Conservation (phyloP, 2,113 vertebrate species). For the Acanthisitta chloris region DNA sequence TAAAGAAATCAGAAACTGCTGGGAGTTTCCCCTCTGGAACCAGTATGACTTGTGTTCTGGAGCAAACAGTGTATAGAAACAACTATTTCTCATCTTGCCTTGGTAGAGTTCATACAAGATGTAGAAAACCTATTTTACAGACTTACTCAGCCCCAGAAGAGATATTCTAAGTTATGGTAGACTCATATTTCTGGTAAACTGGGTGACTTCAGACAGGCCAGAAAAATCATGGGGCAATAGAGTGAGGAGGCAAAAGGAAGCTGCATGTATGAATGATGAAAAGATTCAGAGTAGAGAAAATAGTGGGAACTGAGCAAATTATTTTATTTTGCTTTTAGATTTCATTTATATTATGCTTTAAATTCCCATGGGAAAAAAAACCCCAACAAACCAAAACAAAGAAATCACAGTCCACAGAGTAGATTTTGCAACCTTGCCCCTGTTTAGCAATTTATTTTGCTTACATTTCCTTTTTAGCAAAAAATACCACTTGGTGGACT, state of each 20-base stretch:
- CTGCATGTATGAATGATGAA: not conserved
- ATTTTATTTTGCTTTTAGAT: not conserved
- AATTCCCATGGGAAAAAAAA: not conserved
- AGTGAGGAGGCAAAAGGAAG: not conserved
- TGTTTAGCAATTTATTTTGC: not conserved
- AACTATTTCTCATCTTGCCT: not conserved
- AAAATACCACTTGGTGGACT: not conserved
- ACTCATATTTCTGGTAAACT: not conserved
- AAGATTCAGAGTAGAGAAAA: not conserved
- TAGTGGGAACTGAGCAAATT: not conserved
- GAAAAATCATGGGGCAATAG: not conserved
- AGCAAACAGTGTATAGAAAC: not conserved
- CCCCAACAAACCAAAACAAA: not conserved
- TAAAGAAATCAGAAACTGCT: not conserved
- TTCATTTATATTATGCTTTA: not conserved
- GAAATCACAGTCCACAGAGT: not conserved
- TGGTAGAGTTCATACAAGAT: not conserved
- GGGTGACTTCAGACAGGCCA: not conserved
- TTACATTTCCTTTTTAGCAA: not conserved
- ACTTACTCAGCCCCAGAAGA: not conserved
- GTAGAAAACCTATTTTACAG: not conserved
- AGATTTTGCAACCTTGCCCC: not conserved
- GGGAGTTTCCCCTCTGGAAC: not conserved
- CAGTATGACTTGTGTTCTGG: not conserved
- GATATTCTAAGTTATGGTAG: not conserved